phyloP scores from a whole-genome alignment of 2,113 vertebrate genomes.

The Argyrosomus japonicus region DNA sequence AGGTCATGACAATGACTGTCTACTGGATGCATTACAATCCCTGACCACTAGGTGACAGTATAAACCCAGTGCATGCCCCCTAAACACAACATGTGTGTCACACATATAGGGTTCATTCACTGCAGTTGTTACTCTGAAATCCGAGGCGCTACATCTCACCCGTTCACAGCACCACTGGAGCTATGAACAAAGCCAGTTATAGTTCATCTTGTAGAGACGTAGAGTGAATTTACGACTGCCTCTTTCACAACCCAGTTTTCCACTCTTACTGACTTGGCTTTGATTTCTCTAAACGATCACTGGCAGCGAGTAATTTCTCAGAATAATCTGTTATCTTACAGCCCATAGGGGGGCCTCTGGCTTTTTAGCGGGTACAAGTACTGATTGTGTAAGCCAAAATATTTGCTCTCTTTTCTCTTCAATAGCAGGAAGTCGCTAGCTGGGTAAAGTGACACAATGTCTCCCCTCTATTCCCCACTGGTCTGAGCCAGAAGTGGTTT shows the following conservation, averaged over 20 bases:
- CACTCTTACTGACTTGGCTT: background rate
- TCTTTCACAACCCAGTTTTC: background rate
- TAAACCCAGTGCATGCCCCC: background rate
- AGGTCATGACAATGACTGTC: conserved; percentile 17
- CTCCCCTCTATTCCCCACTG: conserved; percentile 10
- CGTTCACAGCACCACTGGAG: background rate
- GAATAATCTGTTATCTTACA: background rate
- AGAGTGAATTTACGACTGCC: background rate
- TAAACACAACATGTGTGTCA: background rate
- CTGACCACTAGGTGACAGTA: conserved; percentile 63
- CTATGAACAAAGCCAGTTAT: background rate
- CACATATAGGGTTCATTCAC: background rate
- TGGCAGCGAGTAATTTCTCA: background rate
- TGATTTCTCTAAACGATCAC: conserved; percentile 1
- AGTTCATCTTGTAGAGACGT: background rate
- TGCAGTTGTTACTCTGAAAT: background rate
- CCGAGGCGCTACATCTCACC: background rate
- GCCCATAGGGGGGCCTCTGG: background rate
- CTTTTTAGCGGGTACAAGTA: conserved; percentile 18
- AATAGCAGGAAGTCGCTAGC: conserved; percentile 68
- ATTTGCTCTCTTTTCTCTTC: conserved; percentile 48
- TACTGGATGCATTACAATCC: background rate
- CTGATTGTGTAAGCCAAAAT: conserved; percentile 41
- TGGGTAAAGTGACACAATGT: conserved; percentile 51
- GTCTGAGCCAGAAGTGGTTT: conserved; percentile 14